Conservation (phyloP, 2,797 vertebrate genomes). For the Sebastes matsubarae region DNA sequence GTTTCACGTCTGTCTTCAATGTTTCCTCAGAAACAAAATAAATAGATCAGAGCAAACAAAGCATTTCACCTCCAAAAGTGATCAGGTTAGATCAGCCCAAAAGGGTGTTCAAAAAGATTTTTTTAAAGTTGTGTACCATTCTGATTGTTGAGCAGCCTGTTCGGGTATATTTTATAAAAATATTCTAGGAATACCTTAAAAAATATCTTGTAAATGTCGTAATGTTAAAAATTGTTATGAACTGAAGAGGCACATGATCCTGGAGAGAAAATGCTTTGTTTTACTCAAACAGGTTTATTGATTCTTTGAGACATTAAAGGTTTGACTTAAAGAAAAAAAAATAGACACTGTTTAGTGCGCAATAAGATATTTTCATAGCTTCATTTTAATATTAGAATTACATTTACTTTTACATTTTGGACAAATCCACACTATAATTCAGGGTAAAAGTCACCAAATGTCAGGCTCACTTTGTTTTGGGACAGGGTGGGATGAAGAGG, state of each 20-base stretch:
- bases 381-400: constrained; percentile 82
- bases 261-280: constrained; percentile 5
- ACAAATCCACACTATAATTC: constrained; percentile 82
- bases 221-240: constrained; percentile 19
- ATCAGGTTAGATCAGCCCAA: constrained; percentile 9
- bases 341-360: constrained; percentile 42
- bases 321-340: constrained; percentile 14
- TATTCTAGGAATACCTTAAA: constrained; percentile 30
- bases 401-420: constrained; percentile 85
- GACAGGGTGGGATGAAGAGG: constrained; percentile 58
- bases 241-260: constrained; percentile 6
- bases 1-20: not conserved
- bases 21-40: constrained; percentile 34
- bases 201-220: constrained; percentile 21
- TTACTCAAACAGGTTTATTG: constrained; percentile 2
- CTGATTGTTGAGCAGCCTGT: constrained; percentile 21
- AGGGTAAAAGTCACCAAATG: constrained; percentile 80
- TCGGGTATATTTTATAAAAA: constrained; percentile 36
- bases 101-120: not conserved
- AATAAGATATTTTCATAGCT: constrained; percentile 73
- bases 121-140: not conserved
- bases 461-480: constrained; percentile 77
- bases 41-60: constrained; percentile 36
- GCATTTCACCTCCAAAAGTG: constrained; percentile 6
- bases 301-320: constrained; percentile 15